Evolutionary conservation across 2,888 invertebrate species (phyloP).

Genomic region (Lasioglossum zephyrum): DNA sequence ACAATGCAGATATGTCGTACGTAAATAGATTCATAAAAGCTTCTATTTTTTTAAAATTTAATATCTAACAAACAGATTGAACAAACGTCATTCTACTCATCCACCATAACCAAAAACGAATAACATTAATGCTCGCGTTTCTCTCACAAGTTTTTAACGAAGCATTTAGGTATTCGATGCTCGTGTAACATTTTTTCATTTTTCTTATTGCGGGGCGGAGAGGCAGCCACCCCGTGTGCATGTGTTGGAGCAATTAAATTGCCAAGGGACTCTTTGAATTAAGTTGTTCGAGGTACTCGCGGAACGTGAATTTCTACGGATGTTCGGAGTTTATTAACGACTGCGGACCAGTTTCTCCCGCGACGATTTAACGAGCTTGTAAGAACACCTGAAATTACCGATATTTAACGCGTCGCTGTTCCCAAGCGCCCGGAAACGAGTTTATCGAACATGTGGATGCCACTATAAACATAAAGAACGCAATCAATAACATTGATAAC

Average conservation of each 20-base stretch:
- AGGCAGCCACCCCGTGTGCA: background rate
- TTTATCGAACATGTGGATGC: conserved; percentile 27
- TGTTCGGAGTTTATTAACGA: conserved; percentile 36
- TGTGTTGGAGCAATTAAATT: background rate
- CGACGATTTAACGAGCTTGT: conserved; percentile 42
- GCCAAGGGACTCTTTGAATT: background rate
- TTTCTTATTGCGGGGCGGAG: background rate
- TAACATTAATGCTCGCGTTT: background rate
- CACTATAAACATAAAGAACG: too few species aligned
- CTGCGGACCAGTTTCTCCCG: conserved; percentile 25
- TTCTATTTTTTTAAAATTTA: too few species aligned
- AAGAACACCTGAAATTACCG: conserved; percentile 31
- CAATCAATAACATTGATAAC: too few species aligned
- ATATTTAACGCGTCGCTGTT: conserved; percentile 48
- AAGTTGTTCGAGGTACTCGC: conserved; percentile 19
- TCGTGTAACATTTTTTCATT: background rate
- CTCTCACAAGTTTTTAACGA: background rate
- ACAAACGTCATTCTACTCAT: background rate
- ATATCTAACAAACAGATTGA: too few species aligned
- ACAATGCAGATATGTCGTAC: background rate
- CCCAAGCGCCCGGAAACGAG: conserved; percentile 29
- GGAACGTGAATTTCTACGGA: background rate
- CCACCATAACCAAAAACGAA: background rate
- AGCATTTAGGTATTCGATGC: background rate
- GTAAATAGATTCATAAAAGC: background rate